Evolutionary conservation across 2,888 invertebrate species (phyloP).

Genomic region (Galerucella nymphaeae): DNA sequence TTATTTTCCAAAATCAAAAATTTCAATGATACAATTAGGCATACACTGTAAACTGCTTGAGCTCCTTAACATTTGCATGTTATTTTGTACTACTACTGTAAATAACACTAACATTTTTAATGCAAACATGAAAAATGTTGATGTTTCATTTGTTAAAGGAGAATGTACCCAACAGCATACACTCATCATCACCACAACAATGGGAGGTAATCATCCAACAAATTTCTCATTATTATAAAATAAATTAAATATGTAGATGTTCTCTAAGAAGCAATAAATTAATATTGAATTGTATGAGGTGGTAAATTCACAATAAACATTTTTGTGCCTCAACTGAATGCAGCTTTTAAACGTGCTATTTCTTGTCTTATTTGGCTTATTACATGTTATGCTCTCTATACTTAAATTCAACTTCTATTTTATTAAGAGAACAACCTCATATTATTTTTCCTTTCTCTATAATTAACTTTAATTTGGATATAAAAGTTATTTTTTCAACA

Average conservation of each 20-base stretch:
- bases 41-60: no score
- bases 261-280: not conserved
- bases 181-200: constrained; percentile 55
- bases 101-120: constrained; percentile 41
- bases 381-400: not conserved
- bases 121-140: constrained; percentile 5
- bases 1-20: not conserved
- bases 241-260: constrained; percentile 3
- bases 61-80: not conserved
- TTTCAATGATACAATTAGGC: not conserved
- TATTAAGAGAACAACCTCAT: constrained; percentile 1
- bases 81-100: not conserved
- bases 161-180: constrained; percentile 57
- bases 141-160: constrained; percentile 44
- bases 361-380: not conserved
- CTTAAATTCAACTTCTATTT: not conserved
- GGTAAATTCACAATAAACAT: no score
- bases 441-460: constrained; percentile 18
- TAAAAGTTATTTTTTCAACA: constrained; percentile 45
- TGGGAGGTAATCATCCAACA: constrained; percentile 41
- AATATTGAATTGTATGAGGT: no score
- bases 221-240: constrained; percentile 6
- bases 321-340: no score
- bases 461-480: not conserved
- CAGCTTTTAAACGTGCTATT: not conserved